phyloP scores from a whole-genome alignment of 1,140 invertebrate genomes.

The Drosophila rufa region DNA sequence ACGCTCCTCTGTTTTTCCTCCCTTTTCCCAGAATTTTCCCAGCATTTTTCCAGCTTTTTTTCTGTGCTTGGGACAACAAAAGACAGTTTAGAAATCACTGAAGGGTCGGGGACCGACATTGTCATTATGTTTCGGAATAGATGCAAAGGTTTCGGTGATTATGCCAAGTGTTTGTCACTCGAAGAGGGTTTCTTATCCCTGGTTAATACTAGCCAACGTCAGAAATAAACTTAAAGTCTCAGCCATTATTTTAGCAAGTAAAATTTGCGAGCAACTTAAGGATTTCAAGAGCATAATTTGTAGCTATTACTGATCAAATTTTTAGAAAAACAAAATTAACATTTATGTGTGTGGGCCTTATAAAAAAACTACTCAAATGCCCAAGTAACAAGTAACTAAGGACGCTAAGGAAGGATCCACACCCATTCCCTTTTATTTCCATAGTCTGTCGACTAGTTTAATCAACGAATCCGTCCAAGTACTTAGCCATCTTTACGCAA shows the following conservation, averaged over 20 bases:
- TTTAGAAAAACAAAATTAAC: too few species aligned
- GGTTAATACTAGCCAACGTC: conserved; percentile 1
- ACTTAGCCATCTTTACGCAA: conserved; percentile 1
- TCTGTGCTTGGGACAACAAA: conserved; percentile 64
- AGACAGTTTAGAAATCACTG: conserved; percentile 75
- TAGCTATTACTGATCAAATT: too few species aligned
- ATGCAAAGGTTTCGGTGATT: conserved; percentile 50
- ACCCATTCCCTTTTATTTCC: background rate
- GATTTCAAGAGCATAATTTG: too few species aligned
- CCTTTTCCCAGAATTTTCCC: background rate
- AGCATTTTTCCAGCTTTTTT: conserved; percentile 2
- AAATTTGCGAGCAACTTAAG: background rate
- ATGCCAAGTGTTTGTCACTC: conserved; percentile 42
- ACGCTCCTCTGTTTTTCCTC: conserved; percentile 25
- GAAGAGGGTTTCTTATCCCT: conserved; percentile 14
- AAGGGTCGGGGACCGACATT: conserved; percentile 34
- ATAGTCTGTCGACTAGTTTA: background rate
- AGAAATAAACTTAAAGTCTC: background rate
- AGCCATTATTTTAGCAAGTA: background rate
- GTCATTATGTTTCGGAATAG: conserved; percentile 49
- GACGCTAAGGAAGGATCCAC: too few species aligned
- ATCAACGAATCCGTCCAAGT: conserved; percentile 1
- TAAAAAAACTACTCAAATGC: background rate
- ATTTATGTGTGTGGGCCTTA: background rate
- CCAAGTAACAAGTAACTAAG: too few species aligned